Percentiles rank a stretch among this genome's conserved stretches.
phyloP scores from a whole-genome alignment of 1,140 invertebrate genomes.

The Trachelipus rathkii region DNA sequence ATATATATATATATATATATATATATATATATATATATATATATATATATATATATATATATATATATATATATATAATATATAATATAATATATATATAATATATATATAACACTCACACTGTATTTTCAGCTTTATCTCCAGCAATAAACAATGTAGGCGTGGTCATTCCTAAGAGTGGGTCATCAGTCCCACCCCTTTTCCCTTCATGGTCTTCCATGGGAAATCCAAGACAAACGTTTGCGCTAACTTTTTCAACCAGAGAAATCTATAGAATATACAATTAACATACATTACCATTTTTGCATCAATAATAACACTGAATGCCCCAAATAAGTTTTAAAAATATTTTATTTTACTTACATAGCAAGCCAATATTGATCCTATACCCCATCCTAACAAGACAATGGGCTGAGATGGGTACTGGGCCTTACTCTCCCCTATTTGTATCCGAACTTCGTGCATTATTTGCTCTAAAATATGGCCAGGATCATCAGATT shows the following conservation, averaged over 20 bases:
- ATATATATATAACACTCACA: conserved; percentile 29
- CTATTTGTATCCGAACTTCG: conserved; percentile 3
- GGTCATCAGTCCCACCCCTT: conserved; percentile 73
- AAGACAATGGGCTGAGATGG: conserved; percentile 64
- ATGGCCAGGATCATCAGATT: not conserved
- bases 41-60: not conserved
- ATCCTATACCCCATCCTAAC: conserved; percentile 70
- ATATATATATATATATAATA: not conserved
- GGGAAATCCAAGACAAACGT: conserved; percentile 76
- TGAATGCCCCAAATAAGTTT: too few relatives aligned
- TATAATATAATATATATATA: not conserved
- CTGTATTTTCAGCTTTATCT: conserved; percentile 61
- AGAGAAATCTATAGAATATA: conserved; percentile 47
- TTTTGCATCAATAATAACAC: too few relatives aligned
- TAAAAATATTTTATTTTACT: not conserved
- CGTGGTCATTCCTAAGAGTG: conserved; percentile 65
- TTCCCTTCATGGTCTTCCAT: conserved; percentile 68
- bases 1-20: not conserved
- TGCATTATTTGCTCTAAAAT: conserved; percentile 20
- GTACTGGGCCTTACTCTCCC: conserved; percentile 7
- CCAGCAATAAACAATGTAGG: conserved; percentile 77
- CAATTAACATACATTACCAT: too few relatives aligned
- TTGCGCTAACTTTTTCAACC: conserved; percentile 60
- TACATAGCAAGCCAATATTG: conserved; percentile 61
- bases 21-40: not conserved